Conservation (phyloP, 2,888 invertebrate genomes). For the Chesias legatella region DNA sequence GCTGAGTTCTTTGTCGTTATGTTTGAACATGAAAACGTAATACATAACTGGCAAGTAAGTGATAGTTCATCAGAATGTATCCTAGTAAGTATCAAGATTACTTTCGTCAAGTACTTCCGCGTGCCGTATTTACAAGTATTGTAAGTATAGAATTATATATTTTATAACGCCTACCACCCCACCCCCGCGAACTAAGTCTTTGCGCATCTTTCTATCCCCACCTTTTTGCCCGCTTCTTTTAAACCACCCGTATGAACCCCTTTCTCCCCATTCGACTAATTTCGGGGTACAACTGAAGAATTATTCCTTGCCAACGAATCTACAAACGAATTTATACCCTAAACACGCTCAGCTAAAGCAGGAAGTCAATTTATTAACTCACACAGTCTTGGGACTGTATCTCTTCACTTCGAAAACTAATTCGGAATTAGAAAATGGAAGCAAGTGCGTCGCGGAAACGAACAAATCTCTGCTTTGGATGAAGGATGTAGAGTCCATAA, state of each 20-base stretch:
- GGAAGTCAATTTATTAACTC: constrained; percentile 37
- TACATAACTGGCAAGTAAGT: too few relatives aligned
- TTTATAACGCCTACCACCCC: constrained; percentile 72
- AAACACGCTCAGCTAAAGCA: constrained; percentile 39
- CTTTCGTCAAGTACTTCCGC: constrained; percentile 62
- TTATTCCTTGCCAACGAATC: constrained; percentile 69
- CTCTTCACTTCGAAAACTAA: constrained; percentile 81
- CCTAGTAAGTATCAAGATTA: constrained; percentile 48
- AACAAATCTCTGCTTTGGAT: constrained; percentile 31
- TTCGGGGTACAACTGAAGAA: constrained; percentile 80
- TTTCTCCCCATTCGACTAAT: constrained; percentile 80
- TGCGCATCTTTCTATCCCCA: constrained; percentile 80
- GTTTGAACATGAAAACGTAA: too few relatives aligned
- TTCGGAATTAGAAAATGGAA: constrained; percentile 77
- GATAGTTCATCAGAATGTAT: constrained; percentile 1
- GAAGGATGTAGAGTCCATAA: constrained; percentile 29
- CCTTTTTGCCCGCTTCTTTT: constrained; percentile 80
- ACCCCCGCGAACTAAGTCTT: constrained; percentile 79
- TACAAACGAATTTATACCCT: constrained; percentile 47
- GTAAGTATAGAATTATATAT: constrained; percentile 81
- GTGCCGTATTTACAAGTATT: constrained; percentile 81
- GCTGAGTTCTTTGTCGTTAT: too few relatives aligned
- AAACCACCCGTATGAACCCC: constrained; percentile 80
- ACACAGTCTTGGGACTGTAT: constrained; percentile 78
- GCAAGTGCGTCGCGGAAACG: constrained; percentile 51